These are phyloP conservation scores for Connochaetes taurinus DNA, from an alignment of 2,113 vertebrate genomes.

Conservation along the genomic window DNA sequence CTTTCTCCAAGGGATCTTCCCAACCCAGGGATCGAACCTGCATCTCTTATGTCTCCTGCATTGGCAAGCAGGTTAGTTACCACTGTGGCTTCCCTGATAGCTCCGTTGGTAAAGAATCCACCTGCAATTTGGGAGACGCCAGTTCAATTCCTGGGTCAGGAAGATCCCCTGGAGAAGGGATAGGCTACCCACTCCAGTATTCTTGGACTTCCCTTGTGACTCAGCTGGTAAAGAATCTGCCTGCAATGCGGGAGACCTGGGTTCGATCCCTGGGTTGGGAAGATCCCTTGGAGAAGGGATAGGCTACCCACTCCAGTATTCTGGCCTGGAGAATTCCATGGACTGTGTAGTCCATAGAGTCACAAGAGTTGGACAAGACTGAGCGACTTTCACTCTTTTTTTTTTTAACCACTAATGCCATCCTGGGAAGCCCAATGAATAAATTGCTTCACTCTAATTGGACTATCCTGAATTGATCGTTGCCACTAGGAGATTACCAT, in stretches of 20 bases:
- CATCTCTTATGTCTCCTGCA: neutral
- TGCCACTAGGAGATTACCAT: neutral
- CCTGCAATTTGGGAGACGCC: neutral
- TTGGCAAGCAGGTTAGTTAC: neutral
- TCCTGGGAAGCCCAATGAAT: neutral
- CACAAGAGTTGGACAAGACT: neutral
- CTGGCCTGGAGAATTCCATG: neutral
- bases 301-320: neutral
- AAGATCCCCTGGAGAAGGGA: neutral
- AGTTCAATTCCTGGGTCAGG: neutral
- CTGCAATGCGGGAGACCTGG: neutral
- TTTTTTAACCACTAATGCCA: neutral
- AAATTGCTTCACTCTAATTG: neutral
- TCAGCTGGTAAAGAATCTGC: neutral
- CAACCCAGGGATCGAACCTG: rapidly evolving
- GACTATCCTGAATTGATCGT: neutral
- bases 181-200: neutral
- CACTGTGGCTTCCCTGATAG: neutral
- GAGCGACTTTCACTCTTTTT: neutral
- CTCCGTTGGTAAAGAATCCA: neutral
- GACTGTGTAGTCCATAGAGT: neutral
- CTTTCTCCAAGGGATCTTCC: neutral
- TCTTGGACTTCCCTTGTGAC: neutral
- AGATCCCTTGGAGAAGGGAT: neutral
- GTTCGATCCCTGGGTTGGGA: neutral